A percentile compares a stretch with the other conserved stretches of the same genome.
phyloP scores from a whole-genome alignment of 2,113 vertebrate genomes.

The Lophochroa leadbeateri region DNA sequence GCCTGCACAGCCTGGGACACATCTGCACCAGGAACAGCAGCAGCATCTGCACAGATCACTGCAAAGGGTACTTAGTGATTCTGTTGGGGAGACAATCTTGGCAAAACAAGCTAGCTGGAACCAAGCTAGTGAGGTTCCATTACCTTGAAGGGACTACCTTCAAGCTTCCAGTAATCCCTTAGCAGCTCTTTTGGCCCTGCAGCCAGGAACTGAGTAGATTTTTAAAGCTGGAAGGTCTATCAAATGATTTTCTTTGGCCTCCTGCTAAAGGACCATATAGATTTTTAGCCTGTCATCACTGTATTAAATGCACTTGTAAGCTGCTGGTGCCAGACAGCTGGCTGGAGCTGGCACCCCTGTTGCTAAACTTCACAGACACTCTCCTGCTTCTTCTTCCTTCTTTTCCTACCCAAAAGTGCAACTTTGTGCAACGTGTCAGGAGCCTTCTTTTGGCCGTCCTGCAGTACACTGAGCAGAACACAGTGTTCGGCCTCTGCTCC shows the following conservation, averaged over 20 bases:
- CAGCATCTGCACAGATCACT: neutral
- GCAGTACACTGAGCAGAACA: no score
- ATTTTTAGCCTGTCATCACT: neutral
- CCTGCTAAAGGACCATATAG: neutral
- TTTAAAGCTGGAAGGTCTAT: neutral
- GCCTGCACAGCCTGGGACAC: neutral
- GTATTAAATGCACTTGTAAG: neutral
- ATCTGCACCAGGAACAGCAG: neutral
- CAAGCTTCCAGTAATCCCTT: neutral
- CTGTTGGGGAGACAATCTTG: rapidly evolving
- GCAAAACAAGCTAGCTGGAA: neutral
- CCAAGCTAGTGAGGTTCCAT: rapidly evolving
- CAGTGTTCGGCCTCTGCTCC: no score
- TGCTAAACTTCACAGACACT: neutral
- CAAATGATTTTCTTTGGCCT: neutral
- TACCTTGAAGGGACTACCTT: neutral
- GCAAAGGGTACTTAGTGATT: neutral
- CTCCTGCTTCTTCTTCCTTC: no score
- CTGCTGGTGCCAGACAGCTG: neutral
- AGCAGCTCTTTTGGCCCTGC: neutral
- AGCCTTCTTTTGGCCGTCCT: no score
- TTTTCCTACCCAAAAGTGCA: no score
- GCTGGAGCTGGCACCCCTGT: neutral
- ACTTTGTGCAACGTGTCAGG: no score
- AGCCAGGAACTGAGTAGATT: neutral